Evolutionary conservation across 1,140 invertebrate species (phyloP).

Genomic region (Sycophila sp.): DNA sequence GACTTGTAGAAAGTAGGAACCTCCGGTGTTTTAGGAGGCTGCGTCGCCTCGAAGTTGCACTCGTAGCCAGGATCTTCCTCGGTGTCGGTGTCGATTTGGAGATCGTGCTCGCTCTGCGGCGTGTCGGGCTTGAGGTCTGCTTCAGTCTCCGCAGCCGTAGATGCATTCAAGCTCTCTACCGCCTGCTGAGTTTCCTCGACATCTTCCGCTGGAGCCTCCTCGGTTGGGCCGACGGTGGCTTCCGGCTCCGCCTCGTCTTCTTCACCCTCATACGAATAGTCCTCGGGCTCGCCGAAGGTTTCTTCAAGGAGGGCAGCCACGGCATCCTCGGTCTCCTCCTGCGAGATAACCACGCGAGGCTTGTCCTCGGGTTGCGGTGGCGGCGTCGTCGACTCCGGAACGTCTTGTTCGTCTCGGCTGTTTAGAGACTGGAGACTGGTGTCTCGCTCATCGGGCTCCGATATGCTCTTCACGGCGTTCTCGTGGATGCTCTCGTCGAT

Average conservation of each 20-base stretch:
- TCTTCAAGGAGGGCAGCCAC: conserved; percentile 87
- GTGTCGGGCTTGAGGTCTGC: conserved; percentile 84
- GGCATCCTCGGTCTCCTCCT: conserved; percentile 92
- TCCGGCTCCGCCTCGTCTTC: conserved; percentile 50
- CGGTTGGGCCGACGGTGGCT: not conserved
- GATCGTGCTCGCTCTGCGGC: conserved; percentile 82
- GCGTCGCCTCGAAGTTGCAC: conserved; percentile 60
- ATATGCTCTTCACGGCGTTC: conserved; percentile 81
- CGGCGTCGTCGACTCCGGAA: conserved; percentile 46
- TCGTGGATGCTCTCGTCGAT: conserved; percentile 81
- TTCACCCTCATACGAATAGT: conserved; percentile 67
- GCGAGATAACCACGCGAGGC: conserved; percentile 84
- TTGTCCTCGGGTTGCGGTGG: conserved; percentile 74
- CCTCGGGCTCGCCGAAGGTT: conserved; percentile 77
- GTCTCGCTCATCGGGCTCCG: conserved; percentile 68
- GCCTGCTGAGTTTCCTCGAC: conserved; percentile 82
- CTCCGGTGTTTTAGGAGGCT: conserved; percentile 64
- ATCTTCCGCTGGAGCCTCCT: conserved; percentile 68
- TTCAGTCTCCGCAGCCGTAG: conserved; percentile 67
- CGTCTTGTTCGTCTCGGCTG: conserved; percentile 56
- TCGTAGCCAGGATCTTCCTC: conserved; percentile 76
- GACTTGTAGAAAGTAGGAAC: conserved; percentile 63
- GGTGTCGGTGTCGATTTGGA: conserved; percentile 88
- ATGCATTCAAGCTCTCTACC: conserved; percentile 78
- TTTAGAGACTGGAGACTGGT: conserved; percentile 53